Evolutionary conservation across 2,888 invertebrate genomes (phyloP).

Genomic region (Folsomia manolachei): DNA sequence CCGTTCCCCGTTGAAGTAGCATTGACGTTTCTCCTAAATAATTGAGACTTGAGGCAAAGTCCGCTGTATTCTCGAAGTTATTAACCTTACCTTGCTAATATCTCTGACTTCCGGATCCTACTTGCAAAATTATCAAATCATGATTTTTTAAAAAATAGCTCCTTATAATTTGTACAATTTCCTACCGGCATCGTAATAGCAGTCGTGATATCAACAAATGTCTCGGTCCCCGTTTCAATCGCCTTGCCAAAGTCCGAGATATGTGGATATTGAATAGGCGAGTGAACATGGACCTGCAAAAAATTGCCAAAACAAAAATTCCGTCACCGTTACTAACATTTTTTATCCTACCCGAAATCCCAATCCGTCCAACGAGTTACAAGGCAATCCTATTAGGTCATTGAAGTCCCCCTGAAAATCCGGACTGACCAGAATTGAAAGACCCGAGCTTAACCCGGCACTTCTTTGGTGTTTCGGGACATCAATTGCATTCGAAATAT

Average conservation of each 20-base stretch:
- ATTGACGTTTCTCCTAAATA: slow-evolving; percentile 33
- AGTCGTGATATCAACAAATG: slow-evolving; percentile 31
- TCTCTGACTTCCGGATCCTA: too few species aligned
- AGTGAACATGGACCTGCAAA: slow-evolving; percentile 17
- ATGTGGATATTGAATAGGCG: slow-evolving; percentile 23
- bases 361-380: slow-evolving; percentile 26
- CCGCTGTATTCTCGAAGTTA: too few species aligned
- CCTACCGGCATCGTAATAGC: slow-evolving; percentile 35
- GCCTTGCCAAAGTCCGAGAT: slow-evolving; percentile 33
- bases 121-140: too few species aligned
- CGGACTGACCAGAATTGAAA: slow-evolving; percentile 34
- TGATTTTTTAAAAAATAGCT: too few species aligned
- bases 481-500: neutral
- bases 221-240: slow-evolving; percentile 28
- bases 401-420: slow-evolving; percentile 29
- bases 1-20: slow-evolving; percentile 34
- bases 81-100: neutral
- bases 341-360: slow-evolving; percentile 31
- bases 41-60: too few species aligned
- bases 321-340: too few species aligned
- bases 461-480: slow-evolving; percentile 3
- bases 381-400: too few species aligned
- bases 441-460: slow-evolving; percentile 31
- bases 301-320: too few species aligned
- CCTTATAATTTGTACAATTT: too few species aligned